These are phyloP conservation scores for Frankliniella intonsa DNA, from an alignment of 2,888 invertebrate genomes.

Conservation along the genomic window DNA sequence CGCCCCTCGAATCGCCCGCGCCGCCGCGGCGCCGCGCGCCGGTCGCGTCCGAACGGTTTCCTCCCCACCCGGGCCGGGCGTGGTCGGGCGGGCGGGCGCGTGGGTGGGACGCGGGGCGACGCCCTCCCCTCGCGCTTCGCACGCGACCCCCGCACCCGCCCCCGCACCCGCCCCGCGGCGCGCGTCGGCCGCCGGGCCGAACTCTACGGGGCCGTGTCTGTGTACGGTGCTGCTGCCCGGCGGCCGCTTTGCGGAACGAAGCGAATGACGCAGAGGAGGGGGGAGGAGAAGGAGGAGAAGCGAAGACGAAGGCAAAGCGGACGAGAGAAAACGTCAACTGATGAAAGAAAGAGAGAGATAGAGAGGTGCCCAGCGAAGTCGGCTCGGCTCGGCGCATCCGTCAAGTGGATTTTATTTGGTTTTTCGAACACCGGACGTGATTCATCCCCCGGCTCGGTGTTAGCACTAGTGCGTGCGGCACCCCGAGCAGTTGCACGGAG, in stretches of 20 bases:
- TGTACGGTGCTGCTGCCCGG: constrained; percentile 6
- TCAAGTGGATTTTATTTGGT: constrained; percentile 27
- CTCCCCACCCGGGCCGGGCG: too few relatives aligned
- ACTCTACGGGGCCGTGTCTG: constrained; percentile 29
- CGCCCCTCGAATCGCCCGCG: too few relatives aligned
- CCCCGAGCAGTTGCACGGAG: not conserved
- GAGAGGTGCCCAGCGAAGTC: constrained; percentile 27
- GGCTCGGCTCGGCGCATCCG: constrained; percentile 28
- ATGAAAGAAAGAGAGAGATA: constrained; percentile 28
- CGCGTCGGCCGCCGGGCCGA: not conserved
- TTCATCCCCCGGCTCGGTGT: not conserved
- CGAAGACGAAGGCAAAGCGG: not conserved
- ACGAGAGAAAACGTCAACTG: constrained; percentile 24
- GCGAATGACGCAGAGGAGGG: constrained; percentile 27
- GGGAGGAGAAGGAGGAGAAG: constrained; percentile 29
- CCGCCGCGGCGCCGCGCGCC: not conserved
- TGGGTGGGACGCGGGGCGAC: too few relatives aligned
- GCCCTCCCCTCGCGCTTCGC: too few relatives aligned
- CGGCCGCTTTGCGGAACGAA: constrained; percentile 3
- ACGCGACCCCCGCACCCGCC: too few relatives aligned
- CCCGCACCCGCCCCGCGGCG: not conserved
- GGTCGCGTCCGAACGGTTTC: not conserved
- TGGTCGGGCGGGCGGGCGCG: too few relatives aligned
- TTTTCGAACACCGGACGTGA: not conserved
- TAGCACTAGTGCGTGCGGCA: not conserved